Base-by-base conservation (phyloP, 2,113 vertebrate genomes). In the Scartelaos histophorus region DNA sequence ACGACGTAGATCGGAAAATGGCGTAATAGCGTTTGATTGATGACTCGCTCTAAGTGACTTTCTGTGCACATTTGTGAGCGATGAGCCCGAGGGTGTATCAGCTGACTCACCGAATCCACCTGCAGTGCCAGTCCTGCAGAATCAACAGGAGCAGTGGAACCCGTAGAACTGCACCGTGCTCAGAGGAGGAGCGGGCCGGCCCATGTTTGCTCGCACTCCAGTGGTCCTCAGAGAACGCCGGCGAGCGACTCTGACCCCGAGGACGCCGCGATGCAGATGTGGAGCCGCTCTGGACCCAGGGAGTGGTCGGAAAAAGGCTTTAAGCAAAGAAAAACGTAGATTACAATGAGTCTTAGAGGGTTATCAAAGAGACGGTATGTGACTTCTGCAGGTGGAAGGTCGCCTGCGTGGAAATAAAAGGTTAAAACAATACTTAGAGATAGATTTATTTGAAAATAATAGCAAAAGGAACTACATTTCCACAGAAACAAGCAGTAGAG, bases 81-180 rank as follows among this genome's bases (percentile, higher is more conserved):
- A 78, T 85, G 84, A 75, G 25, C 58, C 60, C 57, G 53, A 3
- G 80, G 73, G 78, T 75, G 82, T 82, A 60, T 54, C 73, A 21
- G 6, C 22, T 16, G 15, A 35, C 60, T 74, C 67, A 56, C 65
- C 56, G 19, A 1, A 64, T 35, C 29, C 25, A 66, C 56, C 43
- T 22, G 35, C 60, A 54, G 13, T 70, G 58, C 22, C 45, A 22
- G 19, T 61, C 61, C 34, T 13, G n/a, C 16, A 9, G 53, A 61
- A 56, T 53, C 61, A 78, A 79, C 68, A 82, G 7, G 58, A 61
- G 71, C 9, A 5, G 66, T 29, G 29, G n/a, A 76, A 61, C 54
- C 5, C 3, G 60, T 25, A 54, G 17, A n/a, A 43, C 61, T n/a
- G 58, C 25, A 34, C 24, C 3, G 9, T 5, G 38, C 16, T 3